Evolutionary conservation across 2,113 vertebrate species (phyloP), one percentile per base, ranked within the genome.

Genomic region (Taurulus bubalis): DNA sequence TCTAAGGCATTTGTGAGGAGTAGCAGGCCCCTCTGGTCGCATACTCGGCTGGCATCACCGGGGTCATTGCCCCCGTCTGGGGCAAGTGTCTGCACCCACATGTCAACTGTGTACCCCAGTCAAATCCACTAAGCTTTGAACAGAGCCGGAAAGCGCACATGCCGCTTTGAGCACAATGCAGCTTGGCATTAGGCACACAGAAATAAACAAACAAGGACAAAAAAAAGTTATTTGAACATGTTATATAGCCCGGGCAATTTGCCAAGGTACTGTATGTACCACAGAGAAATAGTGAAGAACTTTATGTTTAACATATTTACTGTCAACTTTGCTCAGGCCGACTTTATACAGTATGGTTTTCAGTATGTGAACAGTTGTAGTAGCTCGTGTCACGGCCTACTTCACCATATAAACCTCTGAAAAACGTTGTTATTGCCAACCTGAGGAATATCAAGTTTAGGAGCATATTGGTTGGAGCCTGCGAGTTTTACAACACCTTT

Each of bases 121-220:
- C 94, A 90, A 78, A 87, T 85, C 81, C 76, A 84, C 89, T 94
- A 85, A 93, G 87, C 77, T 84, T 82, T 81, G 81, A 92, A 85
- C 30, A n/a, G 59, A 84, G 84, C 89, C 80, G 22, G 56, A 53
- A 83, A 93, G 84, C 77, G 36, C 71, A 74, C 79, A 77, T 28
- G 75, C 78, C 18, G 73, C 49, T 89, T 85, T 92, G 87, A 91
- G 78, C 77, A 62, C 87, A 62, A 90, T 88, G 66, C 64, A 83
- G 74, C 58, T 51, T 91, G 91, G 91, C 92, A 77, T 71, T 14
- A 64, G 64, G 74, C 72, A 3, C 80, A 73, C 45, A 77, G 63
- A 51, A 77, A 87, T 86, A 89, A 87, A 86, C 75, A 87, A 85
- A 74, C 77, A 77, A 55, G 58, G 64, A 60, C 47, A 34, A 24